Conservation (phyloP, 2,888 invertebrate species). For the Fragum sueziense region DNA sequence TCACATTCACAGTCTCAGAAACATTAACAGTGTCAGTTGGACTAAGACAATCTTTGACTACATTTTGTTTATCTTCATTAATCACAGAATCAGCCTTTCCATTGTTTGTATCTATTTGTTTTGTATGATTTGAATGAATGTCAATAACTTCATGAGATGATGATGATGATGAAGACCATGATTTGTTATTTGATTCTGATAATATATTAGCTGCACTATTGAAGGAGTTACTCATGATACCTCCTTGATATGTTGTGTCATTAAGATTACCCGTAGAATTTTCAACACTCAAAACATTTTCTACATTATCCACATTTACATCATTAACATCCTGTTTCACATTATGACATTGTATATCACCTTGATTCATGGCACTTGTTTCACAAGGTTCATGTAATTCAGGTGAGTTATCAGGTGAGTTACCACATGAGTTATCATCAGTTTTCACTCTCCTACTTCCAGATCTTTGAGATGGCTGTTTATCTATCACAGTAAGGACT, state of each 20-base stretch:
- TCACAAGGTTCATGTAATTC: not conserved
- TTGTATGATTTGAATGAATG: not conserved
- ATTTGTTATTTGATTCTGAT: not conserved
- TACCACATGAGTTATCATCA: too few species aligned
- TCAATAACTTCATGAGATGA: not conserved
- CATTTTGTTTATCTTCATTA: not conserved
- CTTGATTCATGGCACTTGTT: not conserved
- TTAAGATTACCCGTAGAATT: conserved; percentile 1
- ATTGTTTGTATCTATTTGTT: not conserved
- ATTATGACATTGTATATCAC: not conserved
- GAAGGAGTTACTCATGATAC: not conserved
- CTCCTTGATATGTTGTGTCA: conserved; percentile 6
- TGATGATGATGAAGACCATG: not conserved
- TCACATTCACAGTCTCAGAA: not conserved
- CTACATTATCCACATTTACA: not conserved
- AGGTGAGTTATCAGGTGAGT: too few species aligned
- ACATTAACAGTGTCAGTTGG: not conserved
- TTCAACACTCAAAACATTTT: not conserved
- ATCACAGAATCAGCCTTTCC: not conserved
- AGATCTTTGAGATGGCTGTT: conserved; percentile 35
- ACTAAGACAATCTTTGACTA: not conserved
- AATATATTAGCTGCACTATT: not conserved
- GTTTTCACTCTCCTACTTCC: conserved; percentile 23
- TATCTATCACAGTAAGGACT: conserved; percentile 45
- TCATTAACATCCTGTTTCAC: not conserved